Conservation (phyloP, 2,888 invertebrate species). For the Caenorhabditis becei region DNA sequence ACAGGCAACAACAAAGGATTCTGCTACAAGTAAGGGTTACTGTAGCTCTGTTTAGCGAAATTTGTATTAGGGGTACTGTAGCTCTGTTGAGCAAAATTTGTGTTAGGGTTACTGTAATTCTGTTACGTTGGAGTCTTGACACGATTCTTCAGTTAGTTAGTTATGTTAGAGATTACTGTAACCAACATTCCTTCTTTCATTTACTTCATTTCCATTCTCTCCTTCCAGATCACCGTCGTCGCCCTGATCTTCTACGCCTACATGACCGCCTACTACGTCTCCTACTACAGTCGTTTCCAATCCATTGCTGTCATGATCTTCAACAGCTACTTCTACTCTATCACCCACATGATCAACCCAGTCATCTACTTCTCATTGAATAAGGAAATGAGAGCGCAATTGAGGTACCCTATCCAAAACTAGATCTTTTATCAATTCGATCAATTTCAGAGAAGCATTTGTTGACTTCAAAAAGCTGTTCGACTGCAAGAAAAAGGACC, state of each 20-base stretch:
- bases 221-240: slow-evolving; percentile 80
- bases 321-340: slow-evolving; percentile 81
- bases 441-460: slow-evolving; percentile 52
- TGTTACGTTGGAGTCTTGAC: too few species aligned
- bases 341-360: slow-evolving; percentile 81
- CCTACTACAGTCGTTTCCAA: slow-evolving; percentile 76
- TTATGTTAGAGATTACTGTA: too few species aligned
- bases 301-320: slow-evolving; percentile 77
- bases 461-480: slow-evolving; percentile 45
- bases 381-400: slow-evolving; percentile 73
- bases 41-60: too few species aligned
- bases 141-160: too few species aligned
- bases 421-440: background rate
- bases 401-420: slow-evolving; percentile 31
- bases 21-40: slow-evolving; percentile 73
- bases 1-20: slow-evolving; percentile 80
- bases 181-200: too few species aligned
- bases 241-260: slow-evolving; percentile 81
- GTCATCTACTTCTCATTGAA: slow-evolving; percentile 80
- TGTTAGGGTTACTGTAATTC: too few species aligned
- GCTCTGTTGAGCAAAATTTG: too few species aligned
- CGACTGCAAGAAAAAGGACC: slow-evolving; percentile 62
- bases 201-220: too few species aligned
- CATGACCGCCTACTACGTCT: slow-evolving; percentile 80
- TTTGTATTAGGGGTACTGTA: too few species aligned